Percentiles rank a stretch among this genome's conserved stretches.
Evolutionary conservation across 2,888 invertebrate genomes (phyloP).

Genomic region (Busseola fusca): DNA sequence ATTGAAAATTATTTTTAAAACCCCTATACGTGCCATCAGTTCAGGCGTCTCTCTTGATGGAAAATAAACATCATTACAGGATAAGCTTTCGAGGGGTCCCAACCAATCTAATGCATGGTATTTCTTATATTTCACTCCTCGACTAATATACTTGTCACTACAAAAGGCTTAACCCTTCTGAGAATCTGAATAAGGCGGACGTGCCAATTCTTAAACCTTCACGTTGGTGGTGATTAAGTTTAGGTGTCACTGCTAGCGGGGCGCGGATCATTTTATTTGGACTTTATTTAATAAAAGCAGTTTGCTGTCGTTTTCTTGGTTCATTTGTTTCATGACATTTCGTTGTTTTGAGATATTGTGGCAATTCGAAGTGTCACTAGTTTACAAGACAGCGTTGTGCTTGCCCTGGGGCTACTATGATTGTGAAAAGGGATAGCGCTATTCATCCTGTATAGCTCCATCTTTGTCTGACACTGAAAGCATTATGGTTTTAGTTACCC

Average conservation of each 20-base stretch:
- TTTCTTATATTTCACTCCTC: conserved; percentile 68
- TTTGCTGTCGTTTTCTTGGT: neutral
- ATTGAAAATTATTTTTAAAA: conserved; percentile 60
- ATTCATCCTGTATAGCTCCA: too few species aligned
- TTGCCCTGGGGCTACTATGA: too few species aligned
- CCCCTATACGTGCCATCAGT: conserved; percentile 51
- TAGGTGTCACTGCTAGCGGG: conserved; percentile 40
- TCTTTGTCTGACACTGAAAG: too few species aligned
- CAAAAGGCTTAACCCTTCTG: conserved; percentile 77
- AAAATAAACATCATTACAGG: conserved; percentile 79
- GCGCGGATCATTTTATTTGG: neutral
- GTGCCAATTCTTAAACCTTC: conserved; percentile 71
- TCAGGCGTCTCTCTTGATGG: conserved; percentile 64
- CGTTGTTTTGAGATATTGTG: too few species aligned
- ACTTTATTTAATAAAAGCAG: neutral
- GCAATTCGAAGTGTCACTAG: too few species aligned
- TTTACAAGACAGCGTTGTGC: too few species aligned
- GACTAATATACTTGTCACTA: conserved; percentile 63
- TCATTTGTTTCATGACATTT: neutral
- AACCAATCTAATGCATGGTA: conserved; percentile 70
- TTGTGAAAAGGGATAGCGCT: too few species aligned
- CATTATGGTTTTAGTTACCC: too few species aligned
- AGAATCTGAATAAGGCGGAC: conserved; percentile 73
- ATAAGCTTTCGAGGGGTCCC: conserved; percentile 72
- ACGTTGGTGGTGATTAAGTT: conserved; percentile 46